phyloP scores from a whole-genome alignment of 2,797 vertebrate genomes.

The Centroberyx gerrardi region DNA sequence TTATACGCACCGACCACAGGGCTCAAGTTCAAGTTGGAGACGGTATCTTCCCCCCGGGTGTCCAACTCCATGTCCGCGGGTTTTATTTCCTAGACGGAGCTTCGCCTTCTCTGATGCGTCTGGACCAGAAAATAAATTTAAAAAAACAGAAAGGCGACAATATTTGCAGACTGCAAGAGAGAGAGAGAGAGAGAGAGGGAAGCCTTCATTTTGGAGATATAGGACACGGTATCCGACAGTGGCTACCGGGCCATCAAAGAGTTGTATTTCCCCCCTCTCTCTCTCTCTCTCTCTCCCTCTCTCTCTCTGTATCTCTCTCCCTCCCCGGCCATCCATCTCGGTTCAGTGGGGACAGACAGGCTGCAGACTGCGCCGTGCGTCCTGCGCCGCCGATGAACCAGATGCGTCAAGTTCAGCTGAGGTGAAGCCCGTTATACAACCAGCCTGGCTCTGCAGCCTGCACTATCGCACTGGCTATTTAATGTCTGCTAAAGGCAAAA shows the following conservation, averaged over 20 bases:
- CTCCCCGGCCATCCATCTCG: constrained; percentile 54
- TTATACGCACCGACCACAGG: constrained; percentile 57
- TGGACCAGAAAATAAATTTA: constrained; percentile 5
- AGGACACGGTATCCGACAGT: constrained; percentile 15
- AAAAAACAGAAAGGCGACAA: constrained; percentile 2
- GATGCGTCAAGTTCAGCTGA: constrained; percentile 86
- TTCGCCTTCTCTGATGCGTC: constrained; percentile 31
- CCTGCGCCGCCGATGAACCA: constrained; percentile 69
- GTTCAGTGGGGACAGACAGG: constrained; percentile 76
- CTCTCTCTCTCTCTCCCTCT: constrained; percentile 11
- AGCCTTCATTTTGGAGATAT: neutral
- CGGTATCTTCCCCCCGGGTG: constrained; percentile 48
- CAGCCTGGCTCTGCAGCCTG: constrained; percentile 43
- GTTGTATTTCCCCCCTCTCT: neutral
- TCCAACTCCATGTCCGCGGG: constrained; percentile 49
- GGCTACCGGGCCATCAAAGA: constrained; percentile 5
- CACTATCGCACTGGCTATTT: constrained; percentile 46
- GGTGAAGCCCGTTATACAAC: constrained; percentile 86
- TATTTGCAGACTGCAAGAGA: constrained; percentile 6
- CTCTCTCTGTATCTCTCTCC: neutral
- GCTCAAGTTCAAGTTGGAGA: constrained; percentile 69
- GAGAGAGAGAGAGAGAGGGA: neutral
- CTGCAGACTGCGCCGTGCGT: constrained; percentile 63
- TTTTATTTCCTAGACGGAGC: constrained; percentile 44
- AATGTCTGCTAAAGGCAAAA: constrained; percentile 46